A percentile compares a stretch with the other conserved stretches of the same genome.
Conservation (phyloP, 1,140 invertebrate species). For the Euwallacea fornicatus region DNA sequence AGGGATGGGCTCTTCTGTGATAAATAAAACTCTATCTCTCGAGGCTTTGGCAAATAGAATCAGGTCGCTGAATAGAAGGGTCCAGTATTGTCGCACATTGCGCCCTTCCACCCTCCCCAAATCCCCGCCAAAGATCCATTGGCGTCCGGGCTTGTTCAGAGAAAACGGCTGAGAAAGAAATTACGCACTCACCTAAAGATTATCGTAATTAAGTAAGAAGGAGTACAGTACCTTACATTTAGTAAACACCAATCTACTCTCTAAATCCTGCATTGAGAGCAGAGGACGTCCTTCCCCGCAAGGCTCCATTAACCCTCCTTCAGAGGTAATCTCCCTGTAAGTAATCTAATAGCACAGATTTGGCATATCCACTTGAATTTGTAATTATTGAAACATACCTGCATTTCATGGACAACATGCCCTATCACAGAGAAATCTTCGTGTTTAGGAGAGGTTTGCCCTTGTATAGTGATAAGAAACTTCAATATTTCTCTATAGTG, state of each 20-base stretch:
- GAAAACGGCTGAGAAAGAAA: slow-evolving; percentile 68
- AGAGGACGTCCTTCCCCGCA: slow-evolving; percentile 76
- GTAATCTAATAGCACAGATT: slow-evolving; percentile 54
- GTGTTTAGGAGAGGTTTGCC: slow-evolving; percentile 53
- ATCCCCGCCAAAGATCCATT: slow-evolving; percentile 86
- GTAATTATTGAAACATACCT: slow-evolving; percentile 47
- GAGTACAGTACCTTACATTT: slow-evolving; percentile 69
- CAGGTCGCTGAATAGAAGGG: slow-evolving; percentile 78
- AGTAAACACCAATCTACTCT: slow-evolving; percentile 81
- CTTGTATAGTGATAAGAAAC: slow-evolving; percentile 56
- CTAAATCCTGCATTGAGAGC: slow-evolving; percentile 77
- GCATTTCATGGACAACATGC: slow-evolving; percentile 56
- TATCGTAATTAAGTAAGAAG: not conserved
- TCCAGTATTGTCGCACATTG: slow-evolving; percentile 80
- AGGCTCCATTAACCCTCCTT: slow-evolving; percentile 80
- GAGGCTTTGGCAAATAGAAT: slow-evolving; percentile 83
- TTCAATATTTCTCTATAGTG: slow-evolving; percentile 68
- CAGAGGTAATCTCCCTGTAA: slow-evolving; percentile 78
- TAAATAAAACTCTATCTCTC: slow-evolving; percentile 79
- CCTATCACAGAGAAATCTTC: slow-evolving; percentile 55
- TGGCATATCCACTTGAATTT: not conserved
- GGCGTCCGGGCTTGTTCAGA: slow-evolving; percentile 75
- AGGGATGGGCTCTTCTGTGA: slow-evolving; percentile 81
- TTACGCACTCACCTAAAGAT: not conserved
- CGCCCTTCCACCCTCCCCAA: slow-evolving; percentile 78